These are phyloP conservation scores for Leptinotarsa rubiginosa DNA, from an alignment of 2,888 invertebrate species.

Conservation along the genomic window DNA sequence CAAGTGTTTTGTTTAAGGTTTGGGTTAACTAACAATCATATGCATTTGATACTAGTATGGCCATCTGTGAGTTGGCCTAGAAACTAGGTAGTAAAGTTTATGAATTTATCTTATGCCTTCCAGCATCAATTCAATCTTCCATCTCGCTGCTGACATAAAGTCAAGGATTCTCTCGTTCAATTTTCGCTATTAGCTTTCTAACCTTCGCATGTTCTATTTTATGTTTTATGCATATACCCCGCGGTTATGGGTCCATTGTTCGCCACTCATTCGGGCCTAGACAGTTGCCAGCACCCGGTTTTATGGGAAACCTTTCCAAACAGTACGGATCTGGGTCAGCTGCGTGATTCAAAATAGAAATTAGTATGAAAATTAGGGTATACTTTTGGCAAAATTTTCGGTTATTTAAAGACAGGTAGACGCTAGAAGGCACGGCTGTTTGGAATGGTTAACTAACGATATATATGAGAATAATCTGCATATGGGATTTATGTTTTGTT, in stretches of 20 bases:
- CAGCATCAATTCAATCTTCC: slow-evolving; percentile 11
- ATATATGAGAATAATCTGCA: neutral
- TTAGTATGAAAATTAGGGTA: slow-evolving; percentile 22
- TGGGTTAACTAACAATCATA: too few species aligned
- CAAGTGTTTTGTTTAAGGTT: too few species aligned
- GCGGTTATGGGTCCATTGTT: slow-evolving; percentile 18
- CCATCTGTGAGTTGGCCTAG: too few species aligned
- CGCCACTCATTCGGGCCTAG: slow-evolving; percentile 14
- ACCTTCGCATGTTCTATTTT: slow-evolving; percentile 20
- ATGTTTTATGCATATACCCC: slow-evolving; percentile 21
- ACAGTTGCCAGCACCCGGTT: slow-evolving; percentile 18
- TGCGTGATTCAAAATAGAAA: slow-evolving; percentile 19
- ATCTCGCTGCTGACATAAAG: slow-evolving; percentile 4
- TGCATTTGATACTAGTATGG: too few species aligned
- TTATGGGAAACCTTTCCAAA: slow-evolving; percentile 22
- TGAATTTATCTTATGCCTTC: neutral
- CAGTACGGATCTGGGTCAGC: slow-evolving; percentile 25
- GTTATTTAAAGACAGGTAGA: slow-evolving; percentile 18
- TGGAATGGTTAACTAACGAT: slow-evolving; percentile 19
- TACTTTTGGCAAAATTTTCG: slow-evolving; percentile 4
- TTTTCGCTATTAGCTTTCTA: slow-evolving; percentile 9
- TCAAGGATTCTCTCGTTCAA: slow-evolving; percentile 4
- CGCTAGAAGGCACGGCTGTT: slow-evolving; percentile 4
- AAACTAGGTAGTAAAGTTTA: neutral
- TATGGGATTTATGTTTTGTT: neutral